A percentile compares a stretch with the other conserved stretches of the same genome.
Conservation (phyloP, 2,797 vertebrate species). For the Nasua narica region DNA sequence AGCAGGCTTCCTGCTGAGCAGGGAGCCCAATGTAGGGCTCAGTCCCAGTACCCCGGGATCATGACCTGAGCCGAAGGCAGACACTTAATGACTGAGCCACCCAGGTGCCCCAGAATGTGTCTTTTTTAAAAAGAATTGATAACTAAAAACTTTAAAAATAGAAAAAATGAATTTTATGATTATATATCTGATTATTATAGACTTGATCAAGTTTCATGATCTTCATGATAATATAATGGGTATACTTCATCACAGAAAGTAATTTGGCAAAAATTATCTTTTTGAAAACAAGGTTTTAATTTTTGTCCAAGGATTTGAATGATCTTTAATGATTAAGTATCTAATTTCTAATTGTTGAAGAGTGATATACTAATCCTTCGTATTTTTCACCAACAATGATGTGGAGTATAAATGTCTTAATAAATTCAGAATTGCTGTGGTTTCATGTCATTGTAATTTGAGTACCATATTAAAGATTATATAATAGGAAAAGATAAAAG, state of each 20-base stretch:
- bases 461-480: constrained; percentile 4
- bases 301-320: neutral
- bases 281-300: neutral
- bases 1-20: no score
- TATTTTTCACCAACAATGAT: constrained; percentile 46
- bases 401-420: constrained; percentile 68
- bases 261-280: constrained; percentile 6
- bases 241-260: neutral
- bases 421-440: constrained; percentile 59
- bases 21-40: no score
- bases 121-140: neutral
- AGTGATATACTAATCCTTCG: constrained; percentile 60
- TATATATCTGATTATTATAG: neutral
- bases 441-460: constrained; percentile 29
- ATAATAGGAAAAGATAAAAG: neutral
- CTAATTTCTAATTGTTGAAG: constrained; percentile 70
- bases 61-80: no score
- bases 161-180: constrained; percentile 21
- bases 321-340: constrained; percentile 80
- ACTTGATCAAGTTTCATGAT: neutral
- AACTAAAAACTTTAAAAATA: neutral
- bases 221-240: neutral
- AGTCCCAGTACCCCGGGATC: no score
- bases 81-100: no score
- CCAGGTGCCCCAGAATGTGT: neutral